Conservation (phyloP, 2,113 vertebrate genomes). For the Paratilapia polleni region DNA sequence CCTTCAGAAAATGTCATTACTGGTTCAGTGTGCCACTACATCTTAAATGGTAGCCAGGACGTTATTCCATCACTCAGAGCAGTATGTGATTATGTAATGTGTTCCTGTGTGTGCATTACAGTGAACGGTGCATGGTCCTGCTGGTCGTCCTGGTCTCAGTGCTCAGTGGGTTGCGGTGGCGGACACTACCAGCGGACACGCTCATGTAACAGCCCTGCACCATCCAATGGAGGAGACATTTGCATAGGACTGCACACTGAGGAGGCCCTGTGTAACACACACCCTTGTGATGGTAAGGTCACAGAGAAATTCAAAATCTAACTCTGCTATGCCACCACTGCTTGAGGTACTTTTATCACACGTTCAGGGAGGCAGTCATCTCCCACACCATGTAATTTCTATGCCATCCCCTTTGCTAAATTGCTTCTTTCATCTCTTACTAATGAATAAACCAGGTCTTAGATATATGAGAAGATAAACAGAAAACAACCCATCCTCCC, state of each 20-base stretch:
- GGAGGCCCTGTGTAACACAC: constrained; percentile 94
- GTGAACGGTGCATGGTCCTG: constrained; percentile 96
- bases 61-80: background rate
- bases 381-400: constrained; percentile 6
- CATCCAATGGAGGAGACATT: constrained; percentile 89
- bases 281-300: constrained; percentile 90
- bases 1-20: background rate
- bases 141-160: constrained; percentile 97
- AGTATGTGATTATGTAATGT: background rate
- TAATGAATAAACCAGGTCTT: constrained; percentile 43
- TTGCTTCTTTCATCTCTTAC: constrained; percentile 34
- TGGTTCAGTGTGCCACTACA: background rate
- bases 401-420: background rate
- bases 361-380: background rate
- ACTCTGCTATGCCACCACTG: background rate
- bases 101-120: constrained; percentile 64
- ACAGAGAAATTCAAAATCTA: background rate
- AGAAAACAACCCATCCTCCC: constrained; percentile 18
- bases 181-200: constrained; percentile 96
- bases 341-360: background rate
- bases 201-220: constrained; percentile 89
- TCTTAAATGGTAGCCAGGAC: background rate
- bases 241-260: constrained; percentile 97
- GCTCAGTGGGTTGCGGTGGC: constrained; percentile 93
- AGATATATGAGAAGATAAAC: constrained; percentile 32